Percentiles rank a stretch among this genome's conserved stretches.
These are phyloP conservation scores for Drosophila truncata DNA, from an alignment of 1,140 invertebrate species.

Conservation along the genomic window DNA sequence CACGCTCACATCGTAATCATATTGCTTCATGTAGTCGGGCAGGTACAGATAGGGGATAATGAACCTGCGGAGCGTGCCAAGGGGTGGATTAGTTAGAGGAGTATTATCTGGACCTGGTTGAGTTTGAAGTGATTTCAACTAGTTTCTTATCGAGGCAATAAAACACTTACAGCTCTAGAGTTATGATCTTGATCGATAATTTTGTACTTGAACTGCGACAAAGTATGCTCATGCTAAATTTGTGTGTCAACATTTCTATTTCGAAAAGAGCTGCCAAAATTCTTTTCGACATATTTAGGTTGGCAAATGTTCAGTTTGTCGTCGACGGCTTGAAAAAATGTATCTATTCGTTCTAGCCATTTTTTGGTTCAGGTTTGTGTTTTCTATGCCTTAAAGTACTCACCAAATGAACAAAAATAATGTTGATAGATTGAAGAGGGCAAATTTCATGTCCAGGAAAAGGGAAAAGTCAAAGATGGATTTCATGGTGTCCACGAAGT, in stretches of 20 bases:
- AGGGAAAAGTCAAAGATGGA: conserved; percentile 93
- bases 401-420: conserved; percentile 93
- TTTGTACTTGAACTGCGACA: background rate
- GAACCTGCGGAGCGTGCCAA: conserved; percentile 86
- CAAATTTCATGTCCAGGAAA: conserved; percentile 92
- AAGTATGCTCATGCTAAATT: conserved; percentile 1
- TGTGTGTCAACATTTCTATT: conserved; percentile 18
- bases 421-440: conserved; percentile 93
- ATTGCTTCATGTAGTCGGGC: conserved; percentile 89
- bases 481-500: conserved; percentile 89
- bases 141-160: conserved; percentile 41
- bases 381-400: conserved; percentile 41
- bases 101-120: conserved; percentile 4
- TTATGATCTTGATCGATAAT: conserved; percentile 10
- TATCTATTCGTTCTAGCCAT: conserved; percentile 18
- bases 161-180: background rate
- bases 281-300: conserved; percentile 38
- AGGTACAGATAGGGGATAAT: conserved; percentile 96
- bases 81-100: conserved; percentile 12
- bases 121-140: conserved; percentile 22
- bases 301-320: conserved; percentile 24
- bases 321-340: conserved; percentile 16
- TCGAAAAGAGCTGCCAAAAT: conserved; percentile 57
- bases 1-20: conserved; percentile 89
- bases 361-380: conserved; percentile 3